Evolutionary conservation across 2,797 vertebrate species (phyloP).

Genomic region (Oceanodroma leucorhoa): DNA sequence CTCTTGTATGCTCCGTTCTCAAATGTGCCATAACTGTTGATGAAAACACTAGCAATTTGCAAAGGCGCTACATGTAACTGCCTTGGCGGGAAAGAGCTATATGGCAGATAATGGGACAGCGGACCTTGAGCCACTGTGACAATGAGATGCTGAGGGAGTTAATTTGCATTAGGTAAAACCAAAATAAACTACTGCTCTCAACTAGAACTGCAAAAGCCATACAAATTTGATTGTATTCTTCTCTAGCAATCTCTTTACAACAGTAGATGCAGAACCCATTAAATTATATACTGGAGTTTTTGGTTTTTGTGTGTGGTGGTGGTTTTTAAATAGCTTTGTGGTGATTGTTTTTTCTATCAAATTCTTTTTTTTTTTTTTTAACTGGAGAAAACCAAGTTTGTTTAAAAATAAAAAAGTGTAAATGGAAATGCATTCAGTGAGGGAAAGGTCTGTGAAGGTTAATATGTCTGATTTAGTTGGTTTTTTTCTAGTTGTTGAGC

Average conservation of each 20-base stretch:
- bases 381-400: background rate
- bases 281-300: background rate
- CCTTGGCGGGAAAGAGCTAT: background rate
- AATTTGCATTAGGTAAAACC: constrained; percentile 15
- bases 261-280: background rate
- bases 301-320: background rate
- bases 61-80: background rate
- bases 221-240: constrained; percentile 7
- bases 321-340: background rate
- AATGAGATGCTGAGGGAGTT: constrained; percentile 4
- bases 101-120: background rate
- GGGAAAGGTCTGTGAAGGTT: background rate
- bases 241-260: background rate
- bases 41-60: background rate
- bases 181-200: constrained; percentile 11
- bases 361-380: background rate
- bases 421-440: background rate
- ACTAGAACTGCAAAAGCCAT: background rate
- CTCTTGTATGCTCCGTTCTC: background rate
- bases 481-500: background rate
- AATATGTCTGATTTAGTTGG: background rate
- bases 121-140: background rate
- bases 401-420: background rate
- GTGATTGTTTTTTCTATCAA: background rate
- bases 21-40: background rate